These are phyloP conservation scores for Rhynchophorus ferrugineus DNA, from an alignment of 1,140 invertebrate species.

Conservation along the genomic window DNA sequence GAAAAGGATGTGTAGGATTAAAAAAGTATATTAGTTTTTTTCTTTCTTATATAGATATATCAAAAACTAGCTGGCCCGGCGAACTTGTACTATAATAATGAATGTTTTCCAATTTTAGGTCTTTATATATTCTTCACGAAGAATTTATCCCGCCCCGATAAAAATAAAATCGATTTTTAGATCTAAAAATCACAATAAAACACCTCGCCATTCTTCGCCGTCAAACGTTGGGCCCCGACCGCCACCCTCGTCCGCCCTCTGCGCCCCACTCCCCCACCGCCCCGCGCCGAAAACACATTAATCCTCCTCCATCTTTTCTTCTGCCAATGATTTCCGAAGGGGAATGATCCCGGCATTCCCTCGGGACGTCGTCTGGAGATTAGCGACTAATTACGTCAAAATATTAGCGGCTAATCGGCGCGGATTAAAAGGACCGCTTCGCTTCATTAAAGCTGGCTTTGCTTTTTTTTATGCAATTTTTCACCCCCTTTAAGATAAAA, in stretches of 20 bases:
- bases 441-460: slow-evolving; percentile 11
- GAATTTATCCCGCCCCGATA: too few species aligned
- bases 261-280: neutral
- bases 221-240: too few species aligned
- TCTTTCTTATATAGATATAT: too few species aligned
- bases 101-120: too few species aligned
- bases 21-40: too few species aligned
- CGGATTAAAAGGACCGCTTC: slow-evolving; percentile 17
- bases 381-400: slow-evolving; percentile 22
- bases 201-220: too few species aligned
- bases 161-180: too few species aligned
- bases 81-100: too few species aligned
- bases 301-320: slow-evolving; percentile 10
- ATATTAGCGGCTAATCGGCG: slow-evolving; percentile 18
- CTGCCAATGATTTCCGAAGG: neutral
- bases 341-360: slow-evolving; percentile 12
- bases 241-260: neutral
- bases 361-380: slow-evolving; percentile 18
- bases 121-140: too few species aligned
- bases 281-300: slow-evolving; percentile 4
- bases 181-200: too few species aligned
- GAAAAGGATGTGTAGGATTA: too few species aligned
- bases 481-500: slow-evolving; percentile 5
- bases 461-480: slow-evolving; percentile 12
- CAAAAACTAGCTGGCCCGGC: too few species aligned